A percentile compares a stretch with the other conserved stretches of the same genome.
Evolutionary conservation across 2,888 invertebrate species (phyloP).

Genomic region (Vesta saturnalis): DNA sequence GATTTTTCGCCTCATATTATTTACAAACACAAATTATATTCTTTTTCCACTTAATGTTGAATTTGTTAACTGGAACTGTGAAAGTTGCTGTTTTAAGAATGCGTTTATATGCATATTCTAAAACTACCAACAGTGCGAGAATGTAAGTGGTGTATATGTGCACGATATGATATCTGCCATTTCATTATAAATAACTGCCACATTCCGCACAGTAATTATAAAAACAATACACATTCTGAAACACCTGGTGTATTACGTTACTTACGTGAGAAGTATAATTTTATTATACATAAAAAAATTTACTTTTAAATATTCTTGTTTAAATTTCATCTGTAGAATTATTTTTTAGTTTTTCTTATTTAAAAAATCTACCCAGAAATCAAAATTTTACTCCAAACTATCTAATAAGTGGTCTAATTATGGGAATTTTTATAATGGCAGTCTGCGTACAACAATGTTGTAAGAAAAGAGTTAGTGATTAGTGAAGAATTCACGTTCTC

Average conservation of each 20-base stretch:
- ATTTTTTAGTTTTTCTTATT: neutral
- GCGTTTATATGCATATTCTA: too few species aligned
- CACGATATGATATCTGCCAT: neutral
- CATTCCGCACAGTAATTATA: conserved; percentile 4
- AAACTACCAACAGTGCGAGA: too few species aligned
- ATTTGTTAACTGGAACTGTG: too few species aligned
- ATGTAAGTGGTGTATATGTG: too few species aligned
- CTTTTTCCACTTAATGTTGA: too few species aligned
- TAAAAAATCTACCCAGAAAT: neutral
- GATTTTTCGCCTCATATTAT: too few species aligned
- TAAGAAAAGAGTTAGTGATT: neutral
- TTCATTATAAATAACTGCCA: conserved; percentile 6
- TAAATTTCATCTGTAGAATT: neutral
- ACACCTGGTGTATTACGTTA: conserved; percentile 6
- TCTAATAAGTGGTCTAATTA: neutral
- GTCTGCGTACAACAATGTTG: neutral
- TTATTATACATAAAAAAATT: neutral
- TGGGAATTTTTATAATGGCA: neutral
- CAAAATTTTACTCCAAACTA: neutral
- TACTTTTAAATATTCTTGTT: neutral
- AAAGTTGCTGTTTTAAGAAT: too few species aligned
- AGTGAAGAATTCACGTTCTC: too few species aligned
- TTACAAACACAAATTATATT: too few species aligned
- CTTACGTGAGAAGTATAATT: neutral
- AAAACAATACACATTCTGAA: neutral